These are phyloP conservation scores for Mastomys coucha DNA, from an alignment of 2,113 vertebrate genomes.

Conservation along the genomic window DNA sequence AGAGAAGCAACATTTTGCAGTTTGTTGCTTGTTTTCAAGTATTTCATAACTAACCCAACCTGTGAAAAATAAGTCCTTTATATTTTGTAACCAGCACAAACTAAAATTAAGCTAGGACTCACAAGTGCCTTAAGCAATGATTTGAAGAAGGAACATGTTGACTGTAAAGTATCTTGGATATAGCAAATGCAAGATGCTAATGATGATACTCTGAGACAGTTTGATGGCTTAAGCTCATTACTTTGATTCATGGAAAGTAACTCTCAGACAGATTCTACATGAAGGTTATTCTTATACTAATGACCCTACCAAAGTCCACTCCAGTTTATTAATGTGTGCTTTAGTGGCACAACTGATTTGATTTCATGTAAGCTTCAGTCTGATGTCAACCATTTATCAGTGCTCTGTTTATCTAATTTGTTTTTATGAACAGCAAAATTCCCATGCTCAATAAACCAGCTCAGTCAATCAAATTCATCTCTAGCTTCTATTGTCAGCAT, in stretches of 20 bases:
- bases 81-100: neutral
- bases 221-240: slow-evolving; percentile 69
- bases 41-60: neutral
- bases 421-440: slow-evolving; percentile 66
- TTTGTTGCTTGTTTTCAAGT: slow-evolving; percentile 21
- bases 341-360: slow-evolving; percentile 57
- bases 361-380: slow-evolving; percentile 61
- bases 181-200: slow-evolving; percentile 55
- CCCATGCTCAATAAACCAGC: slow-evolving; percentile 30
- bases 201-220: slow-evolving; percentile 69
- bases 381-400: slow-evolving; percentile 69
- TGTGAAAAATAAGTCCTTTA: slow-evolving; percentile 15
- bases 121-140: slow-evolving; percentile 45
- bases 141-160: slow-evolving; percentile 60
- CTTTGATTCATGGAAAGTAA: slow-evolving; percentile 59
- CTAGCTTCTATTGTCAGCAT: neutral
- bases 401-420: slow-evolving; percentile 69
- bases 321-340: slow-evolving; percentile 67
- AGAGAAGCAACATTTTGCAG: neutral
- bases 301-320: slow-evolving; percentile 65
- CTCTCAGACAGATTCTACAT: slow-evolving; percentile 65
- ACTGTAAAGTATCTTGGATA: slow-evolving; percentile 14
- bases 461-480: slow-evolving; percentile 55
- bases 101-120: slow-evolving; percentile 5
- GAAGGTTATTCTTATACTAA: slow-evolving; percentile 60